Percentiles rank a stretch among this genome's conserved stretches.
phyloP scores from a whole-genome alignment of 2,888 invertebrate genomes.

The Dicyrtomina minuta region DNA sequence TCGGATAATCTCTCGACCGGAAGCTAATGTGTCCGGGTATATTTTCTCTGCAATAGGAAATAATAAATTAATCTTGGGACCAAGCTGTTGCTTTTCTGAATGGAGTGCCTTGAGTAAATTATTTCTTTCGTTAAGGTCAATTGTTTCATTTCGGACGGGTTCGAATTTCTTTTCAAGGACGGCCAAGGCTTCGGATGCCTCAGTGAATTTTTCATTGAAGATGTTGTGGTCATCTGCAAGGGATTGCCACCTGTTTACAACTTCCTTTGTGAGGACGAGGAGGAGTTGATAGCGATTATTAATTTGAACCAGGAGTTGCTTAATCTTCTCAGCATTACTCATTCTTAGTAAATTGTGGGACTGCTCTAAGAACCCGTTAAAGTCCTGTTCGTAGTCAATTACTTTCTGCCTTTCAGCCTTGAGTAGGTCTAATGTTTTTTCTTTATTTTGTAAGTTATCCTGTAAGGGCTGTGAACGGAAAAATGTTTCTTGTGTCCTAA shows the following conservation, averaged over 20 bases:
- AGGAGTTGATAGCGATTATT: conserved; percentile 81
- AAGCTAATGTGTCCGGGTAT: conserved; percentile 88
- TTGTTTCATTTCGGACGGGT: conserved; percentile 66
- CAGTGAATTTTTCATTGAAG: conserved; percentile 73
- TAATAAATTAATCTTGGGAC: conserved; percentile 72
- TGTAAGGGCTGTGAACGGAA: conserved; percentile 84
- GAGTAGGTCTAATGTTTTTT: conserved; percentile 69
- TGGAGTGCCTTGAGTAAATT: conserved; percentile 59
- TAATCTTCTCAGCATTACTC: conserved; percentile 81
- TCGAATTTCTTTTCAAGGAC: conserved; percentile 72
- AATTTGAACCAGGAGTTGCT: conserved; percentile 84
- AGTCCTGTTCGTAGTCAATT: conserved; percentile 75
- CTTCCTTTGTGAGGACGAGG: conserved; percentile 79
- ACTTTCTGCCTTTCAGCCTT: conserved; percentile 75
- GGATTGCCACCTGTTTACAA: conserved; percentile 78
- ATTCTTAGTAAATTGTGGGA: conserved; percentile 82
- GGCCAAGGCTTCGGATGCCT: conserved; percentile 74
- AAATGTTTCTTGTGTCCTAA: conserved; percentile 77
- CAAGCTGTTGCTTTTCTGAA: conserved; percentile 80
- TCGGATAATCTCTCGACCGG: conserved; percentile 85
- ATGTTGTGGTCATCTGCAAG: conserved; percentile 79
- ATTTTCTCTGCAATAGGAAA: conserved; percentile 81
- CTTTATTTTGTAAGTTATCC: conserved; percentile 78
- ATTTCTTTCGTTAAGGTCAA: conserved; percentile 59
- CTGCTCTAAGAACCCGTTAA: conserved; percentile 84